phyloP scores from a whole-genome alignment of 2,888 invertebrate genomes.

The Prenolepis imparis region DNA sequence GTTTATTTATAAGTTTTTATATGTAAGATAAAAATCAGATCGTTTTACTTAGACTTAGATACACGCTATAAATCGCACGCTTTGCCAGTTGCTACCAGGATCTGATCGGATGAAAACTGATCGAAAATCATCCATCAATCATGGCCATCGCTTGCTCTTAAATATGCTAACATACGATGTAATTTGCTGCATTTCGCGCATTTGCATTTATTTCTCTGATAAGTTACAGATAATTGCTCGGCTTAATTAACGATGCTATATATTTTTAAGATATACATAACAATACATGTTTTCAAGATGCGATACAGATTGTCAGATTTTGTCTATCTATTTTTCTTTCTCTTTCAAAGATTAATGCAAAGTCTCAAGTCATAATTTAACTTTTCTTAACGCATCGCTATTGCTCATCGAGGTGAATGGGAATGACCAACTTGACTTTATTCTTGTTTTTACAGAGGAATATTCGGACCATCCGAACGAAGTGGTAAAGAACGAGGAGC shows the following conservation, averaged over 20 bases:
- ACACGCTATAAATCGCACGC: not conserved
- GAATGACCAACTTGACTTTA: not conserved
- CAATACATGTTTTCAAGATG: constrained; percentile 62
- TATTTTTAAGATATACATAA: constrained; percentile 43
- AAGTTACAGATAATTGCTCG: constrained; percentile 48
- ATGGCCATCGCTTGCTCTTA: constrained; percentile 32
- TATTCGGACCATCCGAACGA: constrained; percentile 96
- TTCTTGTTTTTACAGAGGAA: constrained; percentile 89
- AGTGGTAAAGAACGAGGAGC: constrained; percentile 96
- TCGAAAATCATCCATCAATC: constrained; percentile 71
- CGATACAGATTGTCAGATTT: constrained; percentile 63
- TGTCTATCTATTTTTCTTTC: not conserved
- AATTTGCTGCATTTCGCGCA: constrained; percentile 66
- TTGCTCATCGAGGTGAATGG: not conserved
- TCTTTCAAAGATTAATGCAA: too few species aligned
- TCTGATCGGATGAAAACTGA: constrained; percentile 43
- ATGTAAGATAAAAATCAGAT: constrained; percentile 6
- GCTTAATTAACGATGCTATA: constrained; percentile 61
- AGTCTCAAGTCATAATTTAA: too few species aligned
- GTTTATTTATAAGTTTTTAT: not conserved
- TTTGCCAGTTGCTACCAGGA: constrained; percentile 54
- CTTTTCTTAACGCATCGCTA: not conserved
- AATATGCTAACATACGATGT: constrained; percentile 72
- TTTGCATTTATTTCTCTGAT: constrained; percentile 77
- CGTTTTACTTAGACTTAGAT: not conserved